Conservation (phyloP, 2,888 invertebrate genomes). For the Troilus luridus region DNA sequence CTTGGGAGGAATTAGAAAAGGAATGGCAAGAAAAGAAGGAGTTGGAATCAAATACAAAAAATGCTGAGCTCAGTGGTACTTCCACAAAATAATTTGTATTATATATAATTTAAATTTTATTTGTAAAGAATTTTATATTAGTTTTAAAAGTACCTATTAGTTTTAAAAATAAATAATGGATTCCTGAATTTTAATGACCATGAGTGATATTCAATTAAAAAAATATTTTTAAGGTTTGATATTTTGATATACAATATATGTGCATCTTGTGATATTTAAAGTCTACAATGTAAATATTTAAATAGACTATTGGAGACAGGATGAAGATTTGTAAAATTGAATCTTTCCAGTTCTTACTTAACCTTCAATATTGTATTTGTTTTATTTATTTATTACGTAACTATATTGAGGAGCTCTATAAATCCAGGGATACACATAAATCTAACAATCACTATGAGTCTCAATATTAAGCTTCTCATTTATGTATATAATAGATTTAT, state of each 20-base stretch:
- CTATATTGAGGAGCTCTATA: neutral
- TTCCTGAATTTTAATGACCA: neutral
- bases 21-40: conserved; percentile 42
- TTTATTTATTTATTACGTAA: neutral
- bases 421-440: too few relatives aligned
- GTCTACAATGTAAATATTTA: neutral
- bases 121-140: neutral
- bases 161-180: neutral
- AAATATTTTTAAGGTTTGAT: neutral
- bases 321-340: conserved; percentile 33
- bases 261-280: neutral
- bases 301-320: neutral
- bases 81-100: neutral
- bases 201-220: neutral
- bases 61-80: neutral
- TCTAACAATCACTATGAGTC: too few relatives aligned
- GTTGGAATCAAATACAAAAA: neutral
- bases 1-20: conserved; percentile 55
- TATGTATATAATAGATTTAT: neutral
- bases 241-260: conserved; percentile 12
- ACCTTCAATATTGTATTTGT: neutral
- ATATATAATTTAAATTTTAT: neutral
- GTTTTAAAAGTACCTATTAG: neutral
- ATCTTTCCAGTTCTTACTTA: conserved; percentile 20
- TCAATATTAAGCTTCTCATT: neutral